Base-by-base conservation (phyloP, 2,888 invertebrate species). In the Chelonus formosanus region DNA sequence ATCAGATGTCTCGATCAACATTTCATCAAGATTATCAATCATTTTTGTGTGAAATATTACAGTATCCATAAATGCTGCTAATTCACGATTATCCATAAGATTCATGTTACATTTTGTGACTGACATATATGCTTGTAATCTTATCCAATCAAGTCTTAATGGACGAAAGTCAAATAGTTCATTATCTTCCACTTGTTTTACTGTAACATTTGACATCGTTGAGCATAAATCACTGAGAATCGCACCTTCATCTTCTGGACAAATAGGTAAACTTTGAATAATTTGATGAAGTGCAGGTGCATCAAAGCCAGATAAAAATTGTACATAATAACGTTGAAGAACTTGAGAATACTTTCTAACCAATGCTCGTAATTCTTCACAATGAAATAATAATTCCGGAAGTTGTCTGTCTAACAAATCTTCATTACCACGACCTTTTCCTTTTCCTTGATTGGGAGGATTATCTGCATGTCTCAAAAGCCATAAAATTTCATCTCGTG, bases 401-500 rank as follows among this genome's bases (percentile, higher is more conserved):
- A 99, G 86, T 81, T 98, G 98, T 63, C 98, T 89, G 83, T 98
- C 98, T 0, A 97, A 94, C 63, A 98, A 86, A 85, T 97, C 97
- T 85, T 97, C 97, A n/a, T 93, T 90, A 8, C 92, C 90, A 84
- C 94, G 93, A 53, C 91, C 91, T 86, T 96, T 96, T 10, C 91
- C 91, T 83, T 94, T 94, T 20, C 86, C 85, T 72, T 93, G 90
- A 65, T 89, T 87, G 1, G 98, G 98, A 45, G 96, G 97, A 85
- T 98, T 97, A 76, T 97, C 97, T 82, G 95, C 94, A 83, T 99
- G 99, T 61, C 99, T 89, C 53, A 99, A 84, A 55, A 99, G 87
- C 99, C 99, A 99, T 58, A 93, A 89, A 32, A 99, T 94, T 87
- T 99, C 99, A 87, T 99, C 99, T 75, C 98, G 89, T 0, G 98